Base-by-base conservation (phyloP, 2,888 invertebrate genomes). In the Uropetala carovei region DNA sequence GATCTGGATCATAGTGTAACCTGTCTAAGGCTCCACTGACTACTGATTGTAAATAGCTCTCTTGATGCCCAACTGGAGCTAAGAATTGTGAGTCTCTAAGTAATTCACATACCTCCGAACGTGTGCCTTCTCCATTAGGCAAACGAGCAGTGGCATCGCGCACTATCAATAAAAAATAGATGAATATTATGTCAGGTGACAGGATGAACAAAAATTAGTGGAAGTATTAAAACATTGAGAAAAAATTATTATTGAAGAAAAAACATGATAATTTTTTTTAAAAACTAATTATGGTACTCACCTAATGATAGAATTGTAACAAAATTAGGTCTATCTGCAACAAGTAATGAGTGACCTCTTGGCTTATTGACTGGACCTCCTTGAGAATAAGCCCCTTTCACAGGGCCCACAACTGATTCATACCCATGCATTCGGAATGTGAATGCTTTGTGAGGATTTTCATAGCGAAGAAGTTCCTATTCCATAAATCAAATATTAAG, bases 41-140 rank as follows among this genome's bases (percentile, higher is more conserved):
- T 0, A 98, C 98, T 3, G 97, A 97, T 93, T 98, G 97, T 56
- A 98, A 94, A 92, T 97, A 96, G 93, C 96, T 97, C 93, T 97
- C 97, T 81, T 94, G 95, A 93, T 95, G 95, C 91, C 95, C 95
- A 43, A 95, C 95, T 13, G 95, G 95, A 2, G 95, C 95, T 81
- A 96, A 93, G 93, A 97, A 97, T 94, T 97, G 97, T 0, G 97
- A 97, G 94, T 97, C 97, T 93, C 97, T 97, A 92, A 99, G 95
- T 93, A 99, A 95, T 94, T 98, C 98, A 94, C 99, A 98, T 92
- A 99, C 98, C 94, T 99, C 99, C 0, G 98, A 97, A 1, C 99
- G 95, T 0, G 99, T 98, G 18, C 98, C 99, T 95, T 99, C 98
- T 0, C 99, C 99, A 95, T 99, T 99, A 0, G 99, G 99, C 93